Conservation (phyloP, 2,888 invertebrate species). For the Gonocerus acuteangulatus region DNA sequence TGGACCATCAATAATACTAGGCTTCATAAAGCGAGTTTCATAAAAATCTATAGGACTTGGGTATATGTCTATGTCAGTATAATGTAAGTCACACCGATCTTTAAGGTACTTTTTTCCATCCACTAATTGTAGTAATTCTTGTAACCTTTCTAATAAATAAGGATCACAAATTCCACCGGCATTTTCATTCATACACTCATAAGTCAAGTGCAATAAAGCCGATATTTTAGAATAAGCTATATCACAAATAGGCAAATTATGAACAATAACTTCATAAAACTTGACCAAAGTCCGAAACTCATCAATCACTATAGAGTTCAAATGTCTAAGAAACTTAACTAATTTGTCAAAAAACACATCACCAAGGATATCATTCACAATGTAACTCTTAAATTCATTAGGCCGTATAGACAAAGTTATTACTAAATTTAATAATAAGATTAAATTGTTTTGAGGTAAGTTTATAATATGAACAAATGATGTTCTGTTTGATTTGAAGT, state of each 20-base stretch:
- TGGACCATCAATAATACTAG: conserved; percentile 54
- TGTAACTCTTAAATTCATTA: too few species aligned
- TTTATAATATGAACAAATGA: too few species aligned
- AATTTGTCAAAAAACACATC: conserved; percentile 7
- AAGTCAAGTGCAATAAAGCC: not conserved
- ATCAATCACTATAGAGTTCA: not conserved
- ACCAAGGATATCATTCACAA: not conserved
- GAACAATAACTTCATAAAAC: conserved; percentile 3
- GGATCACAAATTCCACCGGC: not conserved
- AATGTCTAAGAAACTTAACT: not conserved
- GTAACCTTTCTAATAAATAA: not conserved
- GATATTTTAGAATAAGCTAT: not conserved
- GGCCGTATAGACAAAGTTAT: too few species aligned
- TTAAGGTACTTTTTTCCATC: not conserved
- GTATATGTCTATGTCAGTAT: conserved; percentile 49
- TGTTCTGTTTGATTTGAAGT: too few species aligned
- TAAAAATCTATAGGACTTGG: conserved; percentile 47
- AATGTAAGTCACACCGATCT: conserved; percentile 2
- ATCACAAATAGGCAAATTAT: not conserved
- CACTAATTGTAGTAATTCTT: conserved; percentile 4
- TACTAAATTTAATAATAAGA: too few species aligned
- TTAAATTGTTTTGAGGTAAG: too few species aligned
- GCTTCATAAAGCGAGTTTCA: conserved; percentile 47
- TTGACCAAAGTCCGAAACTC: not conserved
- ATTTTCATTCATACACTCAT: not conserved